Base-by-base conservation (phyloP, 2,888 invertebrate genomes). In the Brachyptera putata region DNA sequence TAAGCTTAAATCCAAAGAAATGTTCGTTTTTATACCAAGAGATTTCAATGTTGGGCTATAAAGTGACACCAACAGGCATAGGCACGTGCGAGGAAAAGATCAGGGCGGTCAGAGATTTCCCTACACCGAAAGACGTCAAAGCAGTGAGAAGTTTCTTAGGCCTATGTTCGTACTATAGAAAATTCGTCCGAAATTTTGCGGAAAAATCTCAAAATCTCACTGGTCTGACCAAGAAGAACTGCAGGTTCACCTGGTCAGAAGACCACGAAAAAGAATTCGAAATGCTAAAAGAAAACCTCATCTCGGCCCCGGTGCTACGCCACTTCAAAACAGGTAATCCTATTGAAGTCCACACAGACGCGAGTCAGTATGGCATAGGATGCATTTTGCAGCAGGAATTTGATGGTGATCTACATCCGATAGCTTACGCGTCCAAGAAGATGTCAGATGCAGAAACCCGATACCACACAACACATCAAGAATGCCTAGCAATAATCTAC, bases 41-140 rank as follows among this genome's bases (percentile, higher is more conserved):
- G 22, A 25, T 48, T 11, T n/a, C 48, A 5, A 21, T 48, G 14
- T 48, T 48, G 48, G 48, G 48, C 18, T 25, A 48, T 13, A 48
- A 48, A n/a, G 48, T 48, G 7, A 48, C 11, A 7, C 22, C 24
- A 4, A 1, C 11, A 1, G 48, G 48, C 5, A 48, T 48, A 13
- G 5, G 13, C 5, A 5, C 24, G 22, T 22, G 11, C n/a, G 24
- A 21, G n/a, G 4, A 48, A 3, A 48, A 48, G 24, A 11, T 48
- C 5, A 22, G 3, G n/a, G 48, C 48, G 9, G 48, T 48, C 5
- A 22, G 21, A n/a, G 22, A 49, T 2, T 49, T 49, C 16, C 49
- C 49, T 1, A 16, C 30, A 2, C 49, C 26, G 14, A 26, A 11
- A 16, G 3, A 14, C n/a, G 7, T 49, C 26, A 49, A 26, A 16